Base-by-base conservation (phyloP, 2,113 vertebrate genomes). In the Setophaga petechia region DNA sequence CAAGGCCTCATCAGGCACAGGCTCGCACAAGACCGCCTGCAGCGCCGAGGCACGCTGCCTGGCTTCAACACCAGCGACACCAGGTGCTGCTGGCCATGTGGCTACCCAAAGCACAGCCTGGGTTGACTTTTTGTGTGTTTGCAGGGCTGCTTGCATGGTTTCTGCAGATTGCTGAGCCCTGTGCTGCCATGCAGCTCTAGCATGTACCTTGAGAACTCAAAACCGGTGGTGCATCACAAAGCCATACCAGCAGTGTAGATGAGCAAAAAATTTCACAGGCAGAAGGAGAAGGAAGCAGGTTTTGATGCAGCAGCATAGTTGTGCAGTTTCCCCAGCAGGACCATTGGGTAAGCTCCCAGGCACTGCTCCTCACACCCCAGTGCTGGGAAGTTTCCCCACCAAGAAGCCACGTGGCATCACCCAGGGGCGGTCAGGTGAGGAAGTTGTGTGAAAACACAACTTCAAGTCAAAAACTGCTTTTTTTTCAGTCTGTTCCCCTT, bases 41-140 rank as follows among this genome's bases (percentile, higher is more conserved):
- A 37, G 51, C 0, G 0, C 61, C 22, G 10, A 44, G 11, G 35
- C 25, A 10, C 1, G 0, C 43, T 67, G 47, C 39, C 81, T 24
- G 20, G 9, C 43, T 71, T 28, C 15, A 74, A 21, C 47, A 47
- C 22, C 74, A 69, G 30, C 77, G 49, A 5, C 7, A 0, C 30
- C 62, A 54, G 43, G 43, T 39, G 61, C 7, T 84, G 72, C 10
- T 37, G 51, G 49, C 8, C 68, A 13, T 5, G 31, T 24, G 61
- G 66, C 39, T 41, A 49, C 20, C 20, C 39, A 55, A 58, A 84
- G 27, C 9, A 2, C 47, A 20, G 24, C 1, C 1, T 20, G 62
- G n/a, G 10, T 39, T 44, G 73, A 2, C 11, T 15, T 6, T 43
- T 16, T 66, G 49, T 27, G 31, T 5, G 2, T 41, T 74, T 43